Base-by-base conservation (phyloP, 30 jellyfish, hydroid and myxozoan species). In the Sanderia malayensis region DNA sequence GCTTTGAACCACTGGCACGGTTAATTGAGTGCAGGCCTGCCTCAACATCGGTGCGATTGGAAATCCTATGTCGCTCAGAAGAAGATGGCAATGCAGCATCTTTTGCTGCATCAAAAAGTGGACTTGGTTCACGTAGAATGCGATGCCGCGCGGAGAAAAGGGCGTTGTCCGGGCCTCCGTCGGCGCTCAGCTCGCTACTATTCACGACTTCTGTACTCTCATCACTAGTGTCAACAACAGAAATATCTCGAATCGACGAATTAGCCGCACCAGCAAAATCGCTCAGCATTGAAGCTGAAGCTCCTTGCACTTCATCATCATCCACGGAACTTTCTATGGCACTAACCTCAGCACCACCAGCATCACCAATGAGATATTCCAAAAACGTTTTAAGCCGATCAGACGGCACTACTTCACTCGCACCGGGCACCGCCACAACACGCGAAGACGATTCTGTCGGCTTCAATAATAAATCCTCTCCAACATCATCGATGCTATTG, bases 111-210 rank as follows among this genome's bases (percentile, higher is more conserved):
- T 75, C 4, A 44, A 28, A 81, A 4, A 52, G 20, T 13, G 76
- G 44, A 4, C 66, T 82, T 41, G 71, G 17, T 17, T 37, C 78
- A n/a, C 89, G 80, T 6, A 78, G 44, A 20, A 78, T 78, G 4
- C 89, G 80, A 78, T 78, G 89, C 34, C 89, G 13, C 19, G 79
- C 70, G 9, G 89, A 66, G 58, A 78, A 73, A 22, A 34, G 55
- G 1, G 82, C 44, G 13, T 61, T 20, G 23, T 70, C 70, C 26
- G 89, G 15, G 15, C 32, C 64, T 0, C 30, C 41, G 11, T 66
- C 13, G n/a, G n/a, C n/a, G 25, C 68, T 69, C 31, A 31, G 21
- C 17, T 71, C 72, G 18, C 10, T 23, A n/a, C 21, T 52, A n/a
- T 10, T 27, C 15, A 28, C 1, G 19, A 31, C 44, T 0, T 27